phyloP scores from a whole-genome alignment of 2,113 vertebrate species.

The Meriones unguiculatus region DNA sequence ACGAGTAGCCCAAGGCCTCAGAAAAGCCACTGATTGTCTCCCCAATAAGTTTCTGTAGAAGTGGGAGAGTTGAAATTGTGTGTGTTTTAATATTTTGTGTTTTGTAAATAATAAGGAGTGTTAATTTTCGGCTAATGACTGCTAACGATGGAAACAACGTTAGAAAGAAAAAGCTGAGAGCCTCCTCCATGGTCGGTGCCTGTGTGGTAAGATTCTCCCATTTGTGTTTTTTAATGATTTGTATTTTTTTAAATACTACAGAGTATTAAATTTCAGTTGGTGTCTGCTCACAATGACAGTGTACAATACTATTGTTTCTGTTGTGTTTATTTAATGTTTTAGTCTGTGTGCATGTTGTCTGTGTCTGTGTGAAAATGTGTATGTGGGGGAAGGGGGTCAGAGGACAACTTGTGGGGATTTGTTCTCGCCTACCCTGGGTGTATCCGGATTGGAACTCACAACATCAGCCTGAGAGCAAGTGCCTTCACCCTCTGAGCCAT shows the following conservation, averaged over 20 bases:
- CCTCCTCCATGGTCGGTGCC: not conserved
- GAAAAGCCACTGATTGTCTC: not conserved
- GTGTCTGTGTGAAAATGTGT: not conserved
- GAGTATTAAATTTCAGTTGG: not conserved
- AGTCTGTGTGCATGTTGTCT: not conserved
- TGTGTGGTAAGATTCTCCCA: not conserved
- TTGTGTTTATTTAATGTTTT: not conserved
- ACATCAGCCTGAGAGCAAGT: not conserved
- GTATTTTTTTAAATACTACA: not conserved
- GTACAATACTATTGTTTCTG: not conserved
- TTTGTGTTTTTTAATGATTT: not conserved
- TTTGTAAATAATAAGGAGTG: not conserved
- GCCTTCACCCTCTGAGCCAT: not conserved
- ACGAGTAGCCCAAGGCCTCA: too few species aligned
- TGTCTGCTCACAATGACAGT: not conserved
- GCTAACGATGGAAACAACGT: not conserved
- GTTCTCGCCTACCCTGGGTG: not conserved
- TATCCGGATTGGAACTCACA: not conserved
- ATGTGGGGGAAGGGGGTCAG: not conserved
- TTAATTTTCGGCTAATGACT: not conserved
- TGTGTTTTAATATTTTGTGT: not conserved
- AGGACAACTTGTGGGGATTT: not conserved
- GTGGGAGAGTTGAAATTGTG: not conserved
- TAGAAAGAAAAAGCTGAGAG: not conserved
- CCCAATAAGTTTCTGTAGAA: not conserved